Evolutionary conservation across 2,888 invertebrate species (phyloP).

Genomic region (Horisme vitalbata): DNA sequence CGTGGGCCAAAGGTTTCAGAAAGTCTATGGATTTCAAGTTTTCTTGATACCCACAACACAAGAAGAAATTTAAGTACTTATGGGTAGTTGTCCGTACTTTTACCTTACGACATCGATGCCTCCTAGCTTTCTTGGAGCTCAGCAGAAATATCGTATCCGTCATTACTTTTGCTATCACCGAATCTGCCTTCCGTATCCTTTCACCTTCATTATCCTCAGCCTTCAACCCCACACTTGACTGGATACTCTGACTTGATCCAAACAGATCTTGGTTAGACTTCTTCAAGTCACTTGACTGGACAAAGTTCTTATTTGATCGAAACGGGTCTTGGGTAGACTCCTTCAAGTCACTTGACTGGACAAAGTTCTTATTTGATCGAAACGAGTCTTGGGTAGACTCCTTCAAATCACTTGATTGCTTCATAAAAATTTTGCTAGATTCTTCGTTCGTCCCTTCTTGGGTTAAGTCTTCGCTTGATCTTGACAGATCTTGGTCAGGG

Average conservation of each 20-base stretch:
- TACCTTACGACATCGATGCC: conserved; percentile 59
- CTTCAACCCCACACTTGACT: too few relatives aligned
- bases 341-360: not conserved
- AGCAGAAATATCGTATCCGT: conserved; percentile 59
- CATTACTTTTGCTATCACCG: conserved; percentile 66
- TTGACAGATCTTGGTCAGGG: not conserved
- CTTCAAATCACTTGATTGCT: not conserved
- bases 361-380: not conserved
- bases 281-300: not conserved
- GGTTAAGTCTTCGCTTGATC: conserved; percentile 1
- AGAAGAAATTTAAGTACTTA: too few relatives aligned
- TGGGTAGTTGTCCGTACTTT: too few relatives aligned
- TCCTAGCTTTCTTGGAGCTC: conserved; percentile 42
- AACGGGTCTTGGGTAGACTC: not conserved
- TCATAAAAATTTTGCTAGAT: too few relatives aligned
- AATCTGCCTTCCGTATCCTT: conserved; percentile 48
- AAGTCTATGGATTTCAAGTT: too few relatives aligned
- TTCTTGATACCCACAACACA: too few relatives aligned
- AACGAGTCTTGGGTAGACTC: not conserved
- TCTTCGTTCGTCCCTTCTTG: too few relatives aligned
- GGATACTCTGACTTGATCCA: conserved; percentile 1
- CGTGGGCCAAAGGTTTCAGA: too few relatives aligned
- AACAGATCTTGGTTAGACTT: not conserved
- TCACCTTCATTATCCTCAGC: conserved; percentile 13
- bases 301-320: not conserved